A percentile compares a stretch with the other conserved stretches of the same genome.
Evolutionary conservation across 2,797 vertebrate genomes (phyloP).

Genomic region (Nannoperca obscura): DNA sequence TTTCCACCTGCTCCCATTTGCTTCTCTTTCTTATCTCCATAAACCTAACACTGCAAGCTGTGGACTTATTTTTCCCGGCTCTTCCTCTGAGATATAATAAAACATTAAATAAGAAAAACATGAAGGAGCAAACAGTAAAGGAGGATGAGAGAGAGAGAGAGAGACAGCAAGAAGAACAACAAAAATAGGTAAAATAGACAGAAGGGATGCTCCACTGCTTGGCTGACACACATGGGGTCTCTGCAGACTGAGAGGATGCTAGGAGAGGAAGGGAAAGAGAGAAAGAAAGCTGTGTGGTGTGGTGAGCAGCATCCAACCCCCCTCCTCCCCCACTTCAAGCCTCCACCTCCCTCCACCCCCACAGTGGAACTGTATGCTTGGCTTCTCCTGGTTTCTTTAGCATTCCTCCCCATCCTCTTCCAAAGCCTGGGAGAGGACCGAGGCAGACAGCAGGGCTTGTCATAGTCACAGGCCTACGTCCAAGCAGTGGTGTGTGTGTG

Average conservation of each 20-base stretch:
- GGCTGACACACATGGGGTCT: slow-evolving; percentile 81
- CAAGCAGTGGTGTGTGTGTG: slow-evolving; percentile 36
- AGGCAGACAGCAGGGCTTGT: slow-evolving; percentile 81
- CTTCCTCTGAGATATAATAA: neutral
- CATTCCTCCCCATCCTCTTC: slow-evolving; percentile 80
- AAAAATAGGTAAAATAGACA: slow-evolving; percentile 73
- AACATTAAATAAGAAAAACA: slow-evolving; percentile 22
- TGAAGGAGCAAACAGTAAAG: slow-evolving; percentile 4
- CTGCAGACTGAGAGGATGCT: slow-evolving; percentile 74
- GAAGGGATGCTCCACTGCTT: slow-evolving; percentile 80
- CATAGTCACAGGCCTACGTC: slow-evolving; percentile 75
- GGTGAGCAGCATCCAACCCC: slow-evolving; percentile 55
- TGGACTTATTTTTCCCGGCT: neutral
- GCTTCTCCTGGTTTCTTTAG: slow-evolving; percentile 81
- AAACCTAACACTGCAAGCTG: neutral
- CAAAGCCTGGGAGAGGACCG: slow-evolving; percentile 78
- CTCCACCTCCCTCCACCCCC: slow-evolving; percentile 48
- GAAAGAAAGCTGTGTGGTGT: slow-evolving; percentile 70
- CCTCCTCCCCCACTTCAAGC: slow-evolving; percentile 52
- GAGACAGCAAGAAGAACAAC: slow-evolving; percentile 48
- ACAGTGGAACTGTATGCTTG: slow-evolving; percentile 80
- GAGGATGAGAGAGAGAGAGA: slow-evolving; percentile 31
- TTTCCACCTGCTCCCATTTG: neutral
- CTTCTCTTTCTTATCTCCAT: neutral
- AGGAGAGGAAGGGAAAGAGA: slow-evolving; percentile 61